Base-by-base conservation (phyloP, 2,797 vertebrate species). In the Enteromius thamalakanensis region DNA sequence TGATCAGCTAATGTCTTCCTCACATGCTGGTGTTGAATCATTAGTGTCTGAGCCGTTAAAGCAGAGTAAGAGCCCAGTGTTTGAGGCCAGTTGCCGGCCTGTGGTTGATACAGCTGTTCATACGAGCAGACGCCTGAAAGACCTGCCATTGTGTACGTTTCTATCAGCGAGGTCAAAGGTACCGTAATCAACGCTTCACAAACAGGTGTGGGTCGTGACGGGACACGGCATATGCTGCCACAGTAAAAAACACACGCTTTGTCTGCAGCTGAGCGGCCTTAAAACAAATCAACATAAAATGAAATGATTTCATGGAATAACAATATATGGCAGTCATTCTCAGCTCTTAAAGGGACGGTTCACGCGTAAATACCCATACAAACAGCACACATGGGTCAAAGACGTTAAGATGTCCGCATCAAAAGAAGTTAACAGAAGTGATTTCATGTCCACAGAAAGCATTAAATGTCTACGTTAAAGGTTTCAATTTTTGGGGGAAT, bases 21-120 rank as follows among this genome's bases (percentile, higher is more conserved):
- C 69, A 76, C 34, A 79, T 47, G 9, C 26, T 71, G 40, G 11
- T 83, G 84, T 75, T 87, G 86, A 88, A 72, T 88, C 88, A 86
- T 84, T 85, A 70, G 53, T 4, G 55, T 64, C 3, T 26, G 53
- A 34, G 60, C 37, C 75, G 86, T 85, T 85, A 84, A 79, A 81
- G 60, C 60, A 15, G 92, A 90, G 90, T 88, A 88, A 69, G 76
- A 71, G 64, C 42, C 78, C 68, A 72, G 83, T 76, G 86, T 91
- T 89, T 90, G 86, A 87, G 88, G 80, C 92, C 96, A 97, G 96
- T 95, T 98, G 96, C 90, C 94, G 85, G 88, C 84, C 88, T 87
- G 95, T 95, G 95, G 96, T 96, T 97, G 96, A 93, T 93, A 94
- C 97, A 99, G 97, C 96, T 98, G 96, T 93, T 79, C 82, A 80